Conservation (phyloP, 2,888 invertebrate genomes). For the Cheilosia variabilis region DNA sequence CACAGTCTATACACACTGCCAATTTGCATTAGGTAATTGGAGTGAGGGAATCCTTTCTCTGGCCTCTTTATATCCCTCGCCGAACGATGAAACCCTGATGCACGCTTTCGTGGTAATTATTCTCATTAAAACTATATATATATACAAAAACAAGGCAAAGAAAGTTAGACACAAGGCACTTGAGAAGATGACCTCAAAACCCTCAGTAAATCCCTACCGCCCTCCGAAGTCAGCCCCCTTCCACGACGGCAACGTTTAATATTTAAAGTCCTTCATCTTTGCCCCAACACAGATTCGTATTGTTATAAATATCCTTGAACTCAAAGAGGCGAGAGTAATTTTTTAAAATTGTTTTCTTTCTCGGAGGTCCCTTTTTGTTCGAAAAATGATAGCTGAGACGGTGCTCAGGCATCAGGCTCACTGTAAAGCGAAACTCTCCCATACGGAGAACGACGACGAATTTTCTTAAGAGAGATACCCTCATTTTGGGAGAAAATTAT, state of each 20-base stretch:
- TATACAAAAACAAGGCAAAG: constrained; percentile 9
- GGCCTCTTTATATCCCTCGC: not conserved
- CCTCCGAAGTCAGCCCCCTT: constrained; percentile 23
- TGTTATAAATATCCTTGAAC: constrained; percentile 59
- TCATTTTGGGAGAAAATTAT: constrained; percentile 17
- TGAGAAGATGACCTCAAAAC: constrained; percentile 60
- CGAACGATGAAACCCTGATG: constrained; percentile 2
- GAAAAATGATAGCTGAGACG: constrained; percentile 46
- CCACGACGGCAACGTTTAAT: constrained; percentile 38
- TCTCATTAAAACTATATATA: constrained; percentile 55
- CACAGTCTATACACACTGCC: constrained; percentile 29
- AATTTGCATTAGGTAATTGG: constrained; percentile 61
- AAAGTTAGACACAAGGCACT: constrained; percentile 42
- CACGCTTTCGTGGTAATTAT: constrained; percentile 55
- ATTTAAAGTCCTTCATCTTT: constrained; percentile 26
- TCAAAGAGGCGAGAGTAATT: constrained; percentile 25
- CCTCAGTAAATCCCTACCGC: constrained; percentile 6
- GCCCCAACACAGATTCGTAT: constrained; percentile 31
- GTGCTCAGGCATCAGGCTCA: not conserved
- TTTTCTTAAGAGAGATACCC: not conserved
- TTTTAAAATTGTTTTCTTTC: not conserved
- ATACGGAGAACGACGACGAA: not conserved
- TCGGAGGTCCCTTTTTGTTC: constrained; percentile 21
- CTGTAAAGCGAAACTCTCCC: constrained; percentile 5
- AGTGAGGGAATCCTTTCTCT: constrained; percentile 21